A percentile compares a stretch with the other conserved stretches of the same genome.
These are phyloP conservation scores for Stichodactyla mertensii DNA, from an alignment of 64 coral and sea anemone genomes.

Conservation along the genomic window DNA sequence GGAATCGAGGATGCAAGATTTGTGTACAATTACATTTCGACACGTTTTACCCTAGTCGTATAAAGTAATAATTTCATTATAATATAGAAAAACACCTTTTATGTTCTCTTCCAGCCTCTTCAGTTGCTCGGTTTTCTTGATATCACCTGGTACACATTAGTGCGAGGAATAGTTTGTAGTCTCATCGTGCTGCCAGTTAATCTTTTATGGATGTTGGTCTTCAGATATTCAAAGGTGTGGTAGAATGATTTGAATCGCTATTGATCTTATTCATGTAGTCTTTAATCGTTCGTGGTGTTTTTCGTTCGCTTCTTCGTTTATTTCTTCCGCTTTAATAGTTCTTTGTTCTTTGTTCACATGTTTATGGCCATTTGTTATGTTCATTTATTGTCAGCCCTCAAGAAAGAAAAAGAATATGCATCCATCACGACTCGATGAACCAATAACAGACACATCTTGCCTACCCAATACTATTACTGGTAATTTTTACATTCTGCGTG, in stretches of 20 bases:
- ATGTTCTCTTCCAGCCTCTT: constrained; percentile 15
- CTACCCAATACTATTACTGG: neutral
- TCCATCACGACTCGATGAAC: neutral
- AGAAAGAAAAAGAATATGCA: neutral
- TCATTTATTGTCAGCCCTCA: neutral
- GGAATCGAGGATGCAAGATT: too few relatives aligned
- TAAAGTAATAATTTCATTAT: too few relatives aligned
- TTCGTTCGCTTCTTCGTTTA: neutral
- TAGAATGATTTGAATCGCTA: neutral
- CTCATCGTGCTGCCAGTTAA: constrained; percentile 54
- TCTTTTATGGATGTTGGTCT: constrained; percentile 64
- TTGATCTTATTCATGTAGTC: too few relatives aligned
- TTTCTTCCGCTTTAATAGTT: neutral
- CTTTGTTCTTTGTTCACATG: neutral
- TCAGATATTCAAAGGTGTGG: constrained; percentile 66
- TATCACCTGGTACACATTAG: constrained; percentile 35
- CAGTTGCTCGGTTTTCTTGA: constrained; percentile 66
- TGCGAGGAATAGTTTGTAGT: constrained; percentile 62
- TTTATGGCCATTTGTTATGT: neutral
- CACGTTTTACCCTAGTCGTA: too few relatives aligned
- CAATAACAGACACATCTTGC: neutral
- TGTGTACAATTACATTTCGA: too few relatives aligned
- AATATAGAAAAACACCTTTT: neutral
- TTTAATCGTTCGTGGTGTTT: too few relatives aligned
- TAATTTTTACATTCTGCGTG: neutral